phyloP scores from a whole-genome alignment of 2,113 vertebrate species.

The Sigmodon hispidus region DNA sequence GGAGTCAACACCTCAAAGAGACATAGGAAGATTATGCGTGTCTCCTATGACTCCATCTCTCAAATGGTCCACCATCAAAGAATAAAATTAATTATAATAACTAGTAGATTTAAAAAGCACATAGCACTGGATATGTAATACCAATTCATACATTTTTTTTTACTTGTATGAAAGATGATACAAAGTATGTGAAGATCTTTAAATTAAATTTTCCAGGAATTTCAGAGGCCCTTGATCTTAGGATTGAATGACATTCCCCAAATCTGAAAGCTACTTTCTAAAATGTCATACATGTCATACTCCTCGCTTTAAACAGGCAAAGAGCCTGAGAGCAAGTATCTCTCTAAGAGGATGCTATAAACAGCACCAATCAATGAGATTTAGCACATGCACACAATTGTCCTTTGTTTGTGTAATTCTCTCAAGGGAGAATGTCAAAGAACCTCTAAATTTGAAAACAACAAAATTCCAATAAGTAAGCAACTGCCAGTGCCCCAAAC shows the following conservation, averaged over 20 bases:
- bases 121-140: neutral
- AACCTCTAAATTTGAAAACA: conserved; percentile 50
- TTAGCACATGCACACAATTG: neutral
- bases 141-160: neutral
- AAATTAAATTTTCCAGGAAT: neutral
- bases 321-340: neutral
- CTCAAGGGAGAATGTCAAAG: conserved; percentile 38
- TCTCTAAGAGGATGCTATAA: neutral
- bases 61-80: neutral
- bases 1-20: neutral
- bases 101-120: neutral
- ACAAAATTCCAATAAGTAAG: conserved; percentile 29
- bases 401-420: conserved; percentile 58
- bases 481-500: conserved; percentile 11
- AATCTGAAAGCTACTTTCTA: neutral
- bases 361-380: neutral
- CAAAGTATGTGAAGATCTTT: neutral
- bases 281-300: neutral
- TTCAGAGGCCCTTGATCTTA: neutral
- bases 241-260: neutral
- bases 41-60: neutral
- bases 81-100: conserved; percentile 26
- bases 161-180: neutral
- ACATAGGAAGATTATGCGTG: neutral
- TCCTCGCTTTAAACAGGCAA: neutral